Evolutionary conservation across 2,888 invertebrate genomes (phyloP).

Genomic region (Linyphia triangularis): DNA sequence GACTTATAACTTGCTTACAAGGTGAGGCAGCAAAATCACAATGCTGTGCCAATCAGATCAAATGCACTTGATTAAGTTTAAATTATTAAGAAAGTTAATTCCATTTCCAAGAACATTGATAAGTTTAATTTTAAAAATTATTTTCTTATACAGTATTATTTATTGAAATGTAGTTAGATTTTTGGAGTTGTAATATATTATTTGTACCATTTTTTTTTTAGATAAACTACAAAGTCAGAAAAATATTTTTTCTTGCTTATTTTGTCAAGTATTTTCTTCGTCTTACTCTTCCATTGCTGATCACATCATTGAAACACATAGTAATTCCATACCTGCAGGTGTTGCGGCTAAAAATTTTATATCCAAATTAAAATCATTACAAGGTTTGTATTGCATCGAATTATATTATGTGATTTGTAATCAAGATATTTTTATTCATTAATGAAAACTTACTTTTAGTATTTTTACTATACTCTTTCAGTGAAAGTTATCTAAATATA

Average conservation of each 20-base stretch:
- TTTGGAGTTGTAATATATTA: too few species aligned
- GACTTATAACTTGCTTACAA: too few species aligned
- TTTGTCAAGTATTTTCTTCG: conserved; percentile 64
- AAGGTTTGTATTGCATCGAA: conserved; percentile 1
- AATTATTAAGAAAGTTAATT: too few species aligned
- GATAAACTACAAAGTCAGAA: background rate
- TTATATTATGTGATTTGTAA: background rate
- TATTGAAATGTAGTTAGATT: too few species aligned
- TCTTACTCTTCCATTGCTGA: background rate
- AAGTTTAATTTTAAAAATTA: too few species aligned
- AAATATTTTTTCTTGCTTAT: conserved; percentile 55
- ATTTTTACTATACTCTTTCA: background rate
- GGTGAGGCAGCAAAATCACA: too few species aligned
- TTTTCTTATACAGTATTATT: too few species aligned
- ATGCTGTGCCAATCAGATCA: too few species aligned
- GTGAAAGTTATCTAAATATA: background rate
- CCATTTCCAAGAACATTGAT: too few species aligned
- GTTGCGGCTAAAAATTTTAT: conserved; percentile 46
- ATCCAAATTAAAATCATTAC: conserved; percentile 45
- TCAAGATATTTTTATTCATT: background rate
- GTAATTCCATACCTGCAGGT: conserved; percentile 24
- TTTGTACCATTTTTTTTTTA: background rate
- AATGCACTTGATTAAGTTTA: too few species aligned
- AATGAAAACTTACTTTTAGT: background rate
- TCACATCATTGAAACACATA: conserved; percentile 28